Percentiles rank a stretch among this genome's conserved stretches.
phyloP scores from a whole-genome alignment of 2,113 vertebrate species.

The Monopterus albus region DNA sequence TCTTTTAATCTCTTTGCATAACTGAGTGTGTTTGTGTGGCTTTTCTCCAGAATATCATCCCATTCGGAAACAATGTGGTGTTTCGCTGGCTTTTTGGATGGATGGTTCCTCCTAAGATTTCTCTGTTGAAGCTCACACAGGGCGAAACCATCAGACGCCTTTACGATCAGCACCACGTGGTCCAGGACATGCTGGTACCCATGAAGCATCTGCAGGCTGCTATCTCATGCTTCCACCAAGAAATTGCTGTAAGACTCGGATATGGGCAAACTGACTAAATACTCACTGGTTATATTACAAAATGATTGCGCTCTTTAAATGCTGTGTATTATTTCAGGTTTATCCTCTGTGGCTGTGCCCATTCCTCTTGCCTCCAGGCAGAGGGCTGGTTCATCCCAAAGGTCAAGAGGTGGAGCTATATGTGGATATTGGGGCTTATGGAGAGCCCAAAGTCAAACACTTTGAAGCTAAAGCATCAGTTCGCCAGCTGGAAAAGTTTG shows the following conservation, averaged over 20 bases:
- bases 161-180: conserved; percentile 96
- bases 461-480: conserved; percentile 93
- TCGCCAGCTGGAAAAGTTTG: conserved; percentile 95
- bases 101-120: conserved; percentile 99
- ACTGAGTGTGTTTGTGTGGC: neutral
- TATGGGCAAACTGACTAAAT: neutral
- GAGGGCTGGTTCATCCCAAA: conserved; percentile 96
- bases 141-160: conserved; percentile 94
- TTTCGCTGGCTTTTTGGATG: conserved; percentile 96
- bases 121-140: conserved; percentile 95
- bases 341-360: conserved; percentile 98
- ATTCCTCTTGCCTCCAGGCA: conserved; percentile 89
- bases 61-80: conserved; percentile 93
- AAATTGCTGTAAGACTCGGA: conserved; percentile 86
- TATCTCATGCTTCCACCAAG: conserved; percentile 88
- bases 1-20: neutral
- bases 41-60: conserved; percentile 91
- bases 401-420: conserved; percentile 91
- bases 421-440: conserved; percentile 95
- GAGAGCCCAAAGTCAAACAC: conserved; percentile 92
- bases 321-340: conserved; percentile 81
- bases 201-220: conserved; percentile 89
- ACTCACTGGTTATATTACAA: neutral
- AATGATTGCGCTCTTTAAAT: neutral
- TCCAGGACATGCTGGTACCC: conserved; percentile 98